These are phyloP conservation scores for Himalopsyche phryganea DNA, from an alignment of 1,140 invertebrate species.

Conservation along the genomic window DNA sequence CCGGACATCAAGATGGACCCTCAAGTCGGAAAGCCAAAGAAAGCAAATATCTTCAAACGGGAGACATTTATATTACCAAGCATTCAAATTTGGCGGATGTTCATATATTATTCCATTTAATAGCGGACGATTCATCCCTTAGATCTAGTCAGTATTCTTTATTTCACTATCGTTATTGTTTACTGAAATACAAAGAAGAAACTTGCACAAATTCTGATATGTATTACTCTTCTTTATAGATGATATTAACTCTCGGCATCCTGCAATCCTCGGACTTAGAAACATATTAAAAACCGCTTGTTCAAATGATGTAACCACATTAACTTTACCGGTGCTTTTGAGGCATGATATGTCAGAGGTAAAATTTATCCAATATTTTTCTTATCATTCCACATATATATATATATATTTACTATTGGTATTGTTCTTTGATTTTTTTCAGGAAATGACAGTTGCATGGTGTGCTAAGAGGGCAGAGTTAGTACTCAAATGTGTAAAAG, in stretches of 20 bases:
- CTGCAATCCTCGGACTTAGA: conserved; percentile 89
- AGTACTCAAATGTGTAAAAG: conserved; percentile 98
- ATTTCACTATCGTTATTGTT: no score
- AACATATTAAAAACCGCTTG: conserved; percentile 94
- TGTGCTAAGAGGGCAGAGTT: conserved; percentile 93
- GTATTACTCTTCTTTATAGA: conserved; percentile 51
- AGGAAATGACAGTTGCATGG: conserved; percentile 96
- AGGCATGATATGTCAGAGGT: conserved; percentile 93
- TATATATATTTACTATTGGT: background rate
- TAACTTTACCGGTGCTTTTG: conserved; percentile 90
- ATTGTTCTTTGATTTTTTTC: conserved; percentile 18
- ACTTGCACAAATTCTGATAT: no score
- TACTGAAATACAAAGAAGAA: no score
- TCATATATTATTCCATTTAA: conserved; percentile 93
- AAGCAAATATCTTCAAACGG: conserved; percentile 62
- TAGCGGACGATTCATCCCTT: conserved; percentile 72
- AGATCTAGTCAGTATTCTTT: conserved; percentile 39
- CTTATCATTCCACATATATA: background rate
- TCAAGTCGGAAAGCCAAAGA: conserved; percentile 31
- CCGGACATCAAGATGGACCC: conserved; percentile 12
- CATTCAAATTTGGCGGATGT: conserved; percentile 95
- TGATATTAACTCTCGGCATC: conserved; percentile 94
- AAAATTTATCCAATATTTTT: conserved; percentile 31
- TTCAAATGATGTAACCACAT: conserved; percentile 86
- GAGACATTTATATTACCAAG: conserved; percentile 91